Evolutionary conservation across 2,113 vertebrate genomes (phyloP).

Genomic region (Synchiropus splendidus): DNA sequence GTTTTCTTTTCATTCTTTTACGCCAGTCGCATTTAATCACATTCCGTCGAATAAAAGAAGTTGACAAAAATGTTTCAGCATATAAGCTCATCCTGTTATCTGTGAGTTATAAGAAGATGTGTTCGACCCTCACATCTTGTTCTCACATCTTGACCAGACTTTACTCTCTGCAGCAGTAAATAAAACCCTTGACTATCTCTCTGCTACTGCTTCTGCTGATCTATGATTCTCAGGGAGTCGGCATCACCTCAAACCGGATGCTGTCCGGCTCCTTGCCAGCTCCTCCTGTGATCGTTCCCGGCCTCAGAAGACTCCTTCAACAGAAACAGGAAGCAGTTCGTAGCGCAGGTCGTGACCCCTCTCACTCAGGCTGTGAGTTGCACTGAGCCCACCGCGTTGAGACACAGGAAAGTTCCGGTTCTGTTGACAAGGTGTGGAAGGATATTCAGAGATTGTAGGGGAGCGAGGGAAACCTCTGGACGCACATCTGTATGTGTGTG

Average conservation of each 20-base stretch:
- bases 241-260: conserved; percentile 39
- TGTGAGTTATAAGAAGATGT: no score
- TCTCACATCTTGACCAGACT: no score
- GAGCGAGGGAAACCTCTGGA: conserved; percentile 2
- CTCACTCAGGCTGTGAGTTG: conserved; percentile 56
- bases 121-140: conserved; percentile 5
- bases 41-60: neutral
- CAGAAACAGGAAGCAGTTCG: conserved; percentile 67
- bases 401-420: conserved; percentile 66
- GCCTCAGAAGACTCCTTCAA: conserved; percentile 50
- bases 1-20: no score
- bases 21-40: no score
- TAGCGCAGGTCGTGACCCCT: conserved; percentile 53
- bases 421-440: conserved; percentile 59
- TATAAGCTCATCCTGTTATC: no score
- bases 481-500: conserved; percentile 35
- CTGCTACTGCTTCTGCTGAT: conserved; percentile 51
- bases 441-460: conserved; percentile 16
- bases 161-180: conserved; percentile 45
- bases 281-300: conserved; percentile 45
- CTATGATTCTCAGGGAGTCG: conserved; percentile 40
- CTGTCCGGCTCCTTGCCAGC: conserved; percentile 19
- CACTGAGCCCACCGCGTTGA: conserved; percentile 62
- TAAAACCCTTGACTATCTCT: conserved; percentile 25
- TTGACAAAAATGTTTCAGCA: neutral